phyloP scores from a whole-genome alignment of 2,888 invertebrate genomes.

The Synanthedon myopaeformis region DNA sequence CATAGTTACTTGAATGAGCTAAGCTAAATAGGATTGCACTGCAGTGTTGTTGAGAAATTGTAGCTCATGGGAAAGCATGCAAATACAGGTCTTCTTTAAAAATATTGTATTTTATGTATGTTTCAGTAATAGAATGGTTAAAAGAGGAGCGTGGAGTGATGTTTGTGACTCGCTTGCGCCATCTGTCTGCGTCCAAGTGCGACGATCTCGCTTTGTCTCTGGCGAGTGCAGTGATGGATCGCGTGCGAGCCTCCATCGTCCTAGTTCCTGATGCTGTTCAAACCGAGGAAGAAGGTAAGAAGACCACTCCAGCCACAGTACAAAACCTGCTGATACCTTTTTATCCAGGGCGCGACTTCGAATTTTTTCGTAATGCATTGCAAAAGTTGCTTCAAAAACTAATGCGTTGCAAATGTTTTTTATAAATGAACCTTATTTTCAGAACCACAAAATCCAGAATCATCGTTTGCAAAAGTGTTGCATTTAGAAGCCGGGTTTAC shows the following conservation, averaged over 20 bases:
- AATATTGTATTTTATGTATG: conserved; percentile 1
- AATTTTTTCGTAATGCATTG: no score
- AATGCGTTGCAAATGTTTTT: no score
- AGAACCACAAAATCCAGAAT: conserved; percentile 3
- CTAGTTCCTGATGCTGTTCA: background rate
- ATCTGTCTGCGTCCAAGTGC: conserved; percentile 71
- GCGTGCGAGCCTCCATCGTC: conserved; percentile 32
- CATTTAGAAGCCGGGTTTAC: conserved; percentile 46
- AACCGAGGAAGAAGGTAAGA: background rate
- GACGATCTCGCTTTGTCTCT: conserved; percentile 73
- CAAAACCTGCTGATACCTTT: no score
- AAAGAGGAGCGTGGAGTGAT: conserved; percentile 71
- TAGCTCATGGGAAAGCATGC: no score
- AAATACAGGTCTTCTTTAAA: no score
- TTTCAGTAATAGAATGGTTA: conserved; percentile 69
- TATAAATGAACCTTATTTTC: background rate
- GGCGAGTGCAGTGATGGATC: conserved; percentile 66
- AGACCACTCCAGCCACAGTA: no score
- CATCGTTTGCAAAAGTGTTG: conserved; percentile 30
- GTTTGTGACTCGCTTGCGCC: conserved; percentile 71
- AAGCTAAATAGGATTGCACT: no score
- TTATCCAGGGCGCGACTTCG: no score
- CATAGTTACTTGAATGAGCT: no score
- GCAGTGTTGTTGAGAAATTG: no score
- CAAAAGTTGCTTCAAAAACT: no score